A percentile compares a stretch with the other conserved stretches of the same genome.
Conservation (phyloP, 1,140 invertebrate genomes). For the Zophobas morio region DNA sequence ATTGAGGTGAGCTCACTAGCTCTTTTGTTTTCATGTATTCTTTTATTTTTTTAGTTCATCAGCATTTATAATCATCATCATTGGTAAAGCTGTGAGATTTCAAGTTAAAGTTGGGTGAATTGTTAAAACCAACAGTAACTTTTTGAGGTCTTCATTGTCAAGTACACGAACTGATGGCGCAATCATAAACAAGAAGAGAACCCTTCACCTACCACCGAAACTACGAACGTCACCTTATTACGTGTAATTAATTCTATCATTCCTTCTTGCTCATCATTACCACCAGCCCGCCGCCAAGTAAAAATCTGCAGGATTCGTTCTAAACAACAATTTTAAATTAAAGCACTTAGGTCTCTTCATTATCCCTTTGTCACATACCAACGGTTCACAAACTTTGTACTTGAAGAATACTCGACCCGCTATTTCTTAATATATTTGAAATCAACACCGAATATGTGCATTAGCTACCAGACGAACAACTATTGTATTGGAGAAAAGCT, state of each 20-base stretch:
- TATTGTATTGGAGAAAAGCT: slow-evolving; percentile 63
- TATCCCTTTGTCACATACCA: slow-evolving; percentile 62
- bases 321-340: slow-evolving; percentile 63
- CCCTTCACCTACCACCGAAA: slow-evolving; percentile 24
- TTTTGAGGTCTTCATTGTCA: slow-evolving; percentile 67
- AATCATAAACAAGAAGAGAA: slow-evolving; percentile 60
- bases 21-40: slow-evolving; percentile 9
- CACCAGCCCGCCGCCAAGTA: slow-evolving; percentile 62
- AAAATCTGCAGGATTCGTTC: slow-evolving; percentile 65
- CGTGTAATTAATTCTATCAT: slow-evolving; percentile 7
- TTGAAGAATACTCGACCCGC: slow-evolving; percentile 61
- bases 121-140: slow-evolving; percentile 68
- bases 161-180: slow-evolving; percentile 58
- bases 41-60: slow-evolving; percentile 24
- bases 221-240: background rate
- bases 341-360: slow-evolving; percentile 66
- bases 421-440: slow-evolving; percentile 62
- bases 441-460: slow-evolving; percentile 64
- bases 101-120: slow-evolving; percentile 63
- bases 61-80: slow-evolving; percentile 38
- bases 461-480: slow-evolving; percentile 59
- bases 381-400: slow-evolving; percentile 64
- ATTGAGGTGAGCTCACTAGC: slow-evolving; percentile 53
- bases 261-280: slow-evolving; percentile 54
- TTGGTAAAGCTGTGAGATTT: slow-evolving; percentile 46